These are phyloP conservation scores for Merodon equestris DNA, from an alignment of 2,888 invertebrate genomes.

Conservation along the genomic window DNA sequence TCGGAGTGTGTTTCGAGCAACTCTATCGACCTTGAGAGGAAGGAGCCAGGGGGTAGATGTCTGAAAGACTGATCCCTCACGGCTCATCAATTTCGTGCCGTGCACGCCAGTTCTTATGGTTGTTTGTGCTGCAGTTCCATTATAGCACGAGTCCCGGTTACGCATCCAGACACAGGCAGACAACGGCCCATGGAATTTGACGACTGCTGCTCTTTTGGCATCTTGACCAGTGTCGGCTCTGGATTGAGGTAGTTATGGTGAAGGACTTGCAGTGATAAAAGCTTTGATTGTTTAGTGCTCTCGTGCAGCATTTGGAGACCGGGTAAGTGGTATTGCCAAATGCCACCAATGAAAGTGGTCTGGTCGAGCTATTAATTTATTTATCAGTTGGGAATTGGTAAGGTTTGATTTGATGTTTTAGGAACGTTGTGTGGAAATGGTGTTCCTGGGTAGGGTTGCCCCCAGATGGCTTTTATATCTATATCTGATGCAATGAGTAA, in stretches of 20 bases:
- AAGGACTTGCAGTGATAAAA: conserved; percentile 15
- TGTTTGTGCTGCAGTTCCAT: conserved; percentile 39
- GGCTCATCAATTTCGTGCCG: conserved; percentile 42
- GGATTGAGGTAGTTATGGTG: not conserved
- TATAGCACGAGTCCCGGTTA: conserved; percentile 39
- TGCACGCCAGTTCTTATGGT: conserved; percentile 14
- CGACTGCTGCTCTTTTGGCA: conserved; percentile 19
- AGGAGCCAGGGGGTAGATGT: not conserved
- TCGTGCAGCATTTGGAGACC: conserved; percentile 14
- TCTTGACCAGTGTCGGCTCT: conserved; percentile 26
- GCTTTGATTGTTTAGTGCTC: conserved; percentile 41
- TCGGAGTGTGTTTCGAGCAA: conserved; percentile 16
- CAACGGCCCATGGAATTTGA: conserved; percentile 25
- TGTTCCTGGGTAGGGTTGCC: no score
- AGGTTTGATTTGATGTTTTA: conserved; percentile 34
- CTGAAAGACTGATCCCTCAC: conserved; percentile 37
- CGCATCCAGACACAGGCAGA: conserved; percentile 34
- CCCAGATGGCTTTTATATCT: no score
- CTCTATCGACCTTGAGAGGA: conserved; percentile 7
- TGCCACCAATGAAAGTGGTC: conserved; percentile 15
- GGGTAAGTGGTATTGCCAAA: conserved; percentile 26
- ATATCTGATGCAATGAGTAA: no score
- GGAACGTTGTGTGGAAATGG: not conserved
- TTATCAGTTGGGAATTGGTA: conserved; percentile 48
- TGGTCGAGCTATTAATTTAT: conserved; percentile 36